A percentile compares a stretch with the other conserved stretches of the same genome.
Conservation (phyloP, 2,113 vertebrate species). For the Smithornis capensis region DNA sequence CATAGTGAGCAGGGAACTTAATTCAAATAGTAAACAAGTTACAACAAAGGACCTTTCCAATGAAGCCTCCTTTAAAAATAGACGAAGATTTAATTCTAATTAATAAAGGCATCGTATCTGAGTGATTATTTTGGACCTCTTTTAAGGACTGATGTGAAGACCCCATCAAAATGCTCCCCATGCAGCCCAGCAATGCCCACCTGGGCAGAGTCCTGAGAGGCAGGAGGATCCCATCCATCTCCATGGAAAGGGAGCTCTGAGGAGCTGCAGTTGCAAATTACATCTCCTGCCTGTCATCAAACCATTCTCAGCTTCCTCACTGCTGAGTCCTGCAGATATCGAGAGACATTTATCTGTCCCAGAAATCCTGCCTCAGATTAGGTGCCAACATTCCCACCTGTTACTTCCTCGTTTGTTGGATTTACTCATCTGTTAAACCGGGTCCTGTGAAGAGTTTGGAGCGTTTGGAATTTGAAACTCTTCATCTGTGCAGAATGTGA, state of each 20-base stretch:
- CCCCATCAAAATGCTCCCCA: rapidly evolving
- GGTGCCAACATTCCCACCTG: conserved; percentile 45
- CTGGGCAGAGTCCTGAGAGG: neutral
- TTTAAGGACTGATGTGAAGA: neutral
- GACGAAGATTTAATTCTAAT: neutral
- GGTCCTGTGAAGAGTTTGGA: neutral
- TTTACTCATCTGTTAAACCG: neutral
- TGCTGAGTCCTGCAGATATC: neutral
- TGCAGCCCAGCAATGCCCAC: neutral
- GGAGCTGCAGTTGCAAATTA: neutral
- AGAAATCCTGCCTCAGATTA: neutral
- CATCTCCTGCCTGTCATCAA: conserved; percentile 38
- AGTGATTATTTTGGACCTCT: neutral
- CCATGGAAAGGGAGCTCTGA: neutral
- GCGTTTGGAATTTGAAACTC: neutral
- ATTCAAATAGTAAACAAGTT: neutral
- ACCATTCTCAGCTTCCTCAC: conserved; percentile 6
- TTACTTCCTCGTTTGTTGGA: neutral
- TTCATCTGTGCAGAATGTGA: neutral
- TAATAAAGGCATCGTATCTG: neutral
- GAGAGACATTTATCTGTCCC: neutral
- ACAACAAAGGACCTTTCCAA: neutral
- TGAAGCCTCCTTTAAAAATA: neutral
- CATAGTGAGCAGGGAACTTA: neutral
- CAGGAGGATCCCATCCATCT: neutral